phyloP scores from a whole-genome alignment of 2,113 vertebrate genomes.

The Kryptolebias marmoratus region DNA sequence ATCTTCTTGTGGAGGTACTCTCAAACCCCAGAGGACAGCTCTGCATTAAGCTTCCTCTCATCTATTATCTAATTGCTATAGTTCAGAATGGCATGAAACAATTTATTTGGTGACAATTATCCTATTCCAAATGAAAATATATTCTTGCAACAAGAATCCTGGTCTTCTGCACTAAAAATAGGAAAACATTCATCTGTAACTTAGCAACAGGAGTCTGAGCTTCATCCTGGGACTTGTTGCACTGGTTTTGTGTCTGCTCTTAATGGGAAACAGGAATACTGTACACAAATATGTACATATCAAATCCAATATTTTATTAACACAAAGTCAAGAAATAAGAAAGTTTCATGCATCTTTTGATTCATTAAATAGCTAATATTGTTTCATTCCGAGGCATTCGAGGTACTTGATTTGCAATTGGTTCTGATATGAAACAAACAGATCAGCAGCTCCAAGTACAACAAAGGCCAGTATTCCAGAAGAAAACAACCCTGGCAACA shows the following conservation, averaged over 20 bases:
- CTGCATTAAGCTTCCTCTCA: conserved; percentile 68
- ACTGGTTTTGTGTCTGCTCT: conserved; percentile 61
- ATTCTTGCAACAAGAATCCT: conserved; percentile 76
- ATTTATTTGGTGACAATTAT: conserved; percentile 78
- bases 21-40: conserved; percentile 71
- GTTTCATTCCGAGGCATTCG: not conserved
- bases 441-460: not conserved
- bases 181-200: conserved; percentile 82
- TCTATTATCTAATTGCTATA: conserved; percentile 76
- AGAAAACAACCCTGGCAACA: not conserved
- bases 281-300: conserved; percentile 38
- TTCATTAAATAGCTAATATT: not conserved
- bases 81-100: conserved; percentile 72
- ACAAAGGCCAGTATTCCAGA: not conserved
- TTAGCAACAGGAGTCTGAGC: conserved; percentile 83
- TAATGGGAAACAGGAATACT: conserved; percentile 57
- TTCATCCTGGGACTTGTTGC: conserved; percentile 82
- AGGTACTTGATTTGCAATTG: not conserved
- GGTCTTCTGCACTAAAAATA: conserved; percentile 80
- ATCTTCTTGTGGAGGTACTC: conserved; percentile 59
- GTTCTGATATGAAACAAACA: not conserved
- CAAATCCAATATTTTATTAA: conserved; percentile 1
- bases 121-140: conserved; percentile 80
- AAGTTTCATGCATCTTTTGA: not conserved
- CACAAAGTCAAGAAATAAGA: not conserved